Evolutionary conservation across 1,140 invertebrate species (phyloP).

Genomic region (Musca domestica): DNA sequence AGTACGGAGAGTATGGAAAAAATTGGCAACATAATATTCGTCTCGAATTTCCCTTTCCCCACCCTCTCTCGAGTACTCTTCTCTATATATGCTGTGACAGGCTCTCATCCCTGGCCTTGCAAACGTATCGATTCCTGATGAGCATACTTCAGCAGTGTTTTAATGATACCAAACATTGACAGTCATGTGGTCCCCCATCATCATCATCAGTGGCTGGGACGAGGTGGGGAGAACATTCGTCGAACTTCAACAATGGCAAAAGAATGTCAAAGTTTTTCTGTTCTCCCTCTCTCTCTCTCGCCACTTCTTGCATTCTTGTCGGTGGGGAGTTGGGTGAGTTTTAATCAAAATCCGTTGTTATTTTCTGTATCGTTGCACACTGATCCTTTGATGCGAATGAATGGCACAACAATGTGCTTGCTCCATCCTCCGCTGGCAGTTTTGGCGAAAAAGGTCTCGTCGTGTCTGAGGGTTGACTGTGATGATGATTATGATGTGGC

Average conservation of each 20-base stretch:
- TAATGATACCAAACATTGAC: conserved; percentile 15
- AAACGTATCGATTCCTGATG: neutral
- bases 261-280: neutral
- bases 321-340: conserved; percentile 43
- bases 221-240: neutral
- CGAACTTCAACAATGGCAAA: conserved; percentile 4
- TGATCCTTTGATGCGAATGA: conserved; percentile 55
- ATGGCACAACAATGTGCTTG: conserved; percentile 31
- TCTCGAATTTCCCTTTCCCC: neutral
- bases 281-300: neutral
- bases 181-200: neutral
- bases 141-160: neutral
- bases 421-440: no score
- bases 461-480: no score
- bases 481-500: no score
- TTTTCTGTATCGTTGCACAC: conserved; percentile 55
- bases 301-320: neutral
- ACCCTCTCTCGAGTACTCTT: neutral
- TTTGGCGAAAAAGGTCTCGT: no score
- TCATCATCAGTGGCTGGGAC: neutral
- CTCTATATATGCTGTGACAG: neutral
- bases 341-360: conserved; percentile 57
- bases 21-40: conserved; percentile 44
- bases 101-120: neutral
- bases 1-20: neutral